Evolutionary conservation across 2,113 vertebrate species (phyloP).

Genomic region (Lynx canadensis): DNA sequence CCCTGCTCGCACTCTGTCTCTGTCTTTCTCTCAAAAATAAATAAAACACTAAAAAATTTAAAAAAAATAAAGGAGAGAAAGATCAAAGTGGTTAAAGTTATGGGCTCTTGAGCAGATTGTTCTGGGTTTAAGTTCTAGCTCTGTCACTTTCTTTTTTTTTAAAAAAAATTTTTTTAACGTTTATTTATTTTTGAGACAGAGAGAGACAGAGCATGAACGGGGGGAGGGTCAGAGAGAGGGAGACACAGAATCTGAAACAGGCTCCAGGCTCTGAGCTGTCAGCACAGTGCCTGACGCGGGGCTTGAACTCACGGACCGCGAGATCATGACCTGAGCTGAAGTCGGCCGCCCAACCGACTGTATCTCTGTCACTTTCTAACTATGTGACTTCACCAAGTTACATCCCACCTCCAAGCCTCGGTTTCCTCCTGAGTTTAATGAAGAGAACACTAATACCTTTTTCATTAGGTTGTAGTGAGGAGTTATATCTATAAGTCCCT

Average conservation of each 20-base stretch:
- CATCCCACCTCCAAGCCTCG: neutral
- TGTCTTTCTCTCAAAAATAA: too few species aligned
- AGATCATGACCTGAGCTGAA: too few species aligned
- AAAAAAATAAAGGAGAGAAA: neutral
- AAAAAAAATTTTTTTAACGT: too few species aligned
- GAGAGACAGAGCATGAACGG: too few species aligned
- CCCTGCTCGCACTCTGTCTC: too few species aligned
- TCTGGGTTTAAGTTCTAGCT: slow-evolving; percentile 22
- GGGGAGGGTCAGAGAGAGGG: too few species aligned
- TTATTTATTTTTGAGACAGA: too few species aligned
- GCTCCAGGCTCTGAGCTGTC: too few species aligned
- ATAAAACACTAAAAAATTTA: too few species aligned
- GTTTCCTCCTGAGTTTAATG: slow-evolving; percentile 47
- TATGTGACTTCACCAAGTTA: slow-evolving; percentile 6
- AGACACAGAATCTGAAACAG: too few species aligned
- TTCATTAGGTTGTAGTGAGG: neutral
- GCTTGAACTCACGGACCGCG: too few species aligned
- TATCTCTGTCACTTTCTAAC: neutral
- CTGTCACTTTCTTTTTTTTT: neutral
- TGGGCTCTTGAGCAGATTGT: neutral
- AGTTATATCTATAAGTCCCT: neutral
- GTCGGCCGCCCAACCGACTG: neutral
- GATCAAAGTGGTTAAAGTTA: neutral
- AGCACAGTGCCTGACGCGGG: too few species aligned
- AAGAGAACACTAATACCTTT: neutral